Conservation (phyloP, 2,113 vertebrate genomes). For the Pomatorhinus ruficollis region DNA sequence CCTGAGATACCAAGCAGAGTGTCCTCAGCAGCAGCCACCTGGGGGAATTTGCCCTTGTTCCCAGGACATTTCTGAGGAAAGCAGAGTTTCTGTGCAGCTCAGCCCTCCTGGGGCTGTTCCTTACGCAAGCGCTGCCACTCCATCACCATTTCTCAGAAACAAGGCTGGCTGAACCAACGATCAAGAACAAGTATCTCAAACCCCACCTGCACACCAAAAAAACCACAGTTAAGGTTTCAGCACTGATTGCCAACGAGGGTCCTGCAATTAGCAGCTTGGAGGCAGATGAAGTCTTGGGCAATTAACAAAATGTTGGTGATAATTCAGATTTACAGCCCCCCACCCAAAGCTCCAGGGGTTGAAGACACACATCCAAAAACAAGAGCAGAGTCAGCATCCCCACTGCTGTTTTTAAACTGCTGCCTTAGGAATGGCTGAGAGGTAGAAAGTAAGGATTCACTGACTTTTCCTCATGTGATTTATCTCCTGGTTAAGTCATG, state of each 20-base stretch:
- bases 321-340: neutral
- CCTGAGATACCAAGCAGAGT: neutral
- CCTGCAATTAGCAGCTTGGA: neutral
- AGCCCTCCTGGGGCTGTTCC: neutral
- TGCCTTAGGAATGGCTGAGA: neutral
- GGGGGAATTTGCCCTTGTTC: neutral
- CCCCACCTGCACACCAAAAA: neutral
- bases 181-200: neutral
- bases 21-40: neutral
- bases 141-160: neutral
- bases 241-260: neutral
- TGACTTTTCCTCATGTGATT: neutral
- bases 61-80: neutral
- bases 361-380: neutral
- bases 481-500: neutral
- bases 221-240: neutral
- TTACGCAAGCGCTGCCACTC: accelerated
- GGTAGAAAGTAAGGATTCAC: neutral
- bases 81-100: neutral
- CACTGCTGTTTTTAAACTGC: neutral
- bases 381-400: neutral
- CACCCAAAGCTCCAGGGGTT: neutral
- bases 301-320: neutral
- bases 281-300: neutral
- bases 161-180: neutral